phyloP scores from a whole-genome alignment of 2,888 invertebrate genomes.

The Metellina segmentata region DNA sequence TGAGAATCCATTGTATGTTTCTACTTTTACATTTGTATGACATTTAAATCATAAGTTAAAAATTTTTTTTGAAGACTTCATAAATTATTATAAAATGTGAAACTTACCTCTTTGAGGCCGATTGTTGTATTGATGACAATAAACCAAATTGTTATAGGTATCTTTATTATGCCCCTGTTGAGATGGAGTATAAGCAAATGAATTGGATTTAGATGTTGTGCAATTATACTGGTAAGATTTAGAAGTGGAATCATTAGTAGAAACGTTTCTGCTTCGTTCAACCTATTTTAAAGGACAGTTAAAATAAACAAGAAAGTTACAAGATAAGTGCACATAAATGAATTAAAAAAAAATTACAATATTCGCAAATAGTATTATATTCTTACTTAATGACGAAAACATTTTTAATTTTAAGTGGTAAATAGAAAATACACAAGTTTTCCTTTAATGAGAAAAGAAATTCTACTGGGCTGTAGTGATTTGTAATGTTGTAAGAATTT shows the following conservation, averaged over 20 bases:
- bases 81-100: too few species aligned
- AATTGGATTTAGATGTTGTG: slow-evolving; percentile 19
- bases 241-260: slow-evolving; percentile 20
- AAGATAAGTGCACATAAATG: neutral
- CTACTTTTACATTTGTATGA: too few species aligned
- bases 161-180: slow-evolving; percentile 59
- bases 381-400: too few species aligned
- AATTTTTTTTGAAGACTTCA: too few species aligned
- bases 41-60: too few species aligned
- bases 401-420: too few species aligned
- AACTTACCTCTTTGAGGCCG: slow-evolving; percentile 58
- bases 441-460: too few species aligned
- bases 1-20: too few species aligned
- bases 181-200: slow-evolving; percentile 43
- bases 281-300: neutral
- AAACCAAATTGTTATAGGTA: slow-evolving; percentile 32
- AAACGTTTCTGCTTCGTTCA: slow-evolving; percentile 23
- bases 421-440: too few species aligned
- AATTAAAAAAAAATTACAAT: neutral
- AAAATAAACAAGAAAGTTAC: neutral
- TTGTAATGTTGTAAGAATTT: too few species aligned
- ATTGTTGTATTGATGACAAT: slow-evolving; percentile 48
- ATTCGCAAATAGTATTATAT: too few species aligned
- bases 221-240: slow-evolving; percentile 27
- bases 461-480: too few species aligned